phyloP scores from a whole-genome alignment of 2,797 vertebrate genomes.

The Hypotaenidia philippensis region DNA sequence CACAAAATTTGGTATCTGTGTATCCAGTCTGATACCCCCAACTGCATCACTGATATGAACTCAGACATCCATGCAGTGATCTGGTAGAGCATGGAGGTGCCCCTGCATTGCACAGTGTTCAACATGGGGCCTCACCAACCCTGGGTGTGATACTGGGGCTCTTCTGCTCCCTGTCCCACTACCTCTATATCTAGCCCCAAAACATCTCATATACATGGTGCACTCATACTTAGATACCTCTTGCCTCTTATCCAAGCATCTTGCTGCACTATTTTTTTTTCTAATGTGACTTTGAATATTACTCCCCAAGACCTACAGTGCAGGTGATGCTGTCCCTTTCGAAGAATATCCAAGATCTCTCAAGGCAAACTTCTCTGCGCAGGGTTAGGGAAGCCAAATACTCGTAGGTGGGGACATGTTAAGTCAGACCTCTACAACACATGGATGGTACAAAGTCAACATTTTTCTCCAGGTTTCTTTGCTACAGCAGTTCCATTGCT shows the following conservation, averaged over 20 bases:
- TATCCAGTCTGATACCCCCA: not conserved
- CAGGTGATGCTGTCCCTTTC: not conserved
- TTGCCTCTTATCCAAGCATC: not conserved
- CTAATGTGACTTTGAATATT: not conserved
- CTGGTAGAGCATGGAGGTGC: rapidly evolving
- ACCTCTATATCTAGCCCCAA: not conserved
- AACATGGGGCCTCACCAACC: not conserved
- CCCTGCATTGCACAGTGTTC: not conserved
- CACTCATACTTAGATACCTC: not conserved
- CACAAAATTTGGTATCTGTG: not conserved
- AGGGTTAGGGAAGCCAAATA: not conserved
- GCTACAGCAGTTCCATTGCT: not conserved
- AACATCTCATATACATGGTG: rapidly evolving
- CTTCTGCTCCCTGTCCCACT: rapidly evolving
- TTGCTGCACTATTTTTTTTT: not conserved
- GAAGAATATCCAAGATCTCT: not conserved
- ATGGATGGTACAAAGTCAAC: not conserved
- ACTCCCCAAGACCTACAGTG: not conserved
- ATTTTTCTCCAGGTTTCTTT: not conserved
- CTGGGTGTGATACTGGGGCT: not conserved
- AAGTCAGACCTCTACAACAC: not conserved
- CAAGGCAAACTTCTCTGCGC: not conserved
- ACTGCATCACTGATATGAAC: not conserved
- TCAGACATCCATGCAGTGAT: not conserved
- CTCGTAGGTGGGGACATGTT: not conserved